These are phyloP conservation scores for Drosophila atripex DNA, from an alignment of 2,888 invertebrate species.

Conservation along the genomic window DNA sequence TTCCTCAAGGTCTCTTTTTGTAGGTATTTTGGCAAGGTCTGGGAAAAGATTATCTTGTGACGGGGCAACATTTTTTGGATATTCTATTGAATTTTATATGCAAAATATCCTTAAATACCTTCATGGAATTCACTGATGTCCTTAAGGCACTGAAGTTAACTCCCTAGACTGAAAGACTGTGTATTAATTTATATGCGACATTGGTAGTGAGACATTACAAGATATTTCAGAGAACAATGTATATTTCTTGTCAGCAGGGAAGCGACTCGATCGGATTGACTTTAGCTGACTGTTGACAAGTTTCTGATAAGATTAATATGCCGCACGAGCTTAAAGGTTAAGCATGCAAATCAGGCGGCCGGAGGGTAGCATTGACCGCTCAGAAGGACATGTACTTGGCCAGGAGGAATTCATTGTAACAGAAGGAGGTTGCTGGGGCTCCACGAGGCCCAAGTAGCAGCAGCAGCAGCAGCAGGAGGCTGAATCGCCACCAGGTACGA, in stretches of 20 bases:
- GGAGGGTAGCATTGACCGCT: slow-evolving; percentile 72
- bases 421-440: slow-evolving; percentile 12
- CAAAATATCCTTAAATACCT: background rate
- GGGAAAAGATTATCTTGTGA: slow-evolving; percentile 10
- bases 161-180: background rate
- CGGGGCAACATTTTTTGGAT: background rate
- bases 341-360: slow-evolving; percentile 68
- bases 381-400: slow-evolving; percentile 67
- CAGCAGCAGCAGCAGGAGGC: slow-evolving; percentile 29
- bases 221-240: slow-evolving; percentile 56
- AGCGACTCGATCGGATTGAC: slow-evolving; percentile 45
- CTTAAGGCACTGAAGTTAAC: background rate
- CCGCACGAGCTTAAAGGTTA: slow-evolving; percentile 56
- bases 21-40: background rate
- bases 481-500: slow-evolving; percentile 30
- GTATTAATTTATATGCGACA: slow-evolving; percentile 5
- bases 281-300: slow-evolving; percentile 71
- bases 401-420: slow-evolving; percentile 24
- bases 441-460: slow-evolving; percentile 17
- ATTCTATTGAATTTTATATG: background rate
- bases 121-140: background rate
- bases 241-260: slow-evolving; percentile 63
- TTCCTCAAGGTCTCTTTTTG: slow-evolving; percentile 10
- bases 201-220: slow-evolving; percentile 30
- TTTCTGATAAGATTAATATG: slow-evolving; percentile 79